Conservation (phyloP, 92 coral and sea anemone species). For the Epizoanthus stellaris region DNA sequence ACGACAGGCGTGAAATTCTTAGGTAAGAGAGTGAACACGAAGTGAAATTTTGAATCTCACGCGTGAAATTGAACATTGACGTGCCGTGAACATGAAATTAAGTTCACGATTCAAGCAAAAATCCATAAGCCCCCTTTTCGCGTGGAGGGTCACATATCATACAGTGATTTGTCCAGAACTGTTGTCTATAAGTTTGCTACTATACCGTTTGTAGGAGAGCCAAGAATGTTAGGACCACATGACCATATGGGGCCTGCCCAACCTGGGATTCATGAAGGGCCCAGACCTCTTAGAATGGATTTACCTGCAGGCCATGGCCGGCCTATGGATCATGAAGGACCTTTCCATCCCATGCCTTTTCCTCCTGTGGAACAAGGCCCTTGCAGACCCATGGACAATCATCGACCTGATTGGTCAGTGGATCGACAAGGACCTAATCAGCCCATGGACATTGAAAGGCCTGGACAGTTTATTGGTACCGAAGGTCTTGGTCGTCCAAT, state of each 20-base stretch:
- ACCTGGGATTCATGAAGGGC: conserved; percentile 20
- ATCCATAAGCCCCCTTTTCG: no score
- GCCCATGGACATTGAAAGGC: not conserved
- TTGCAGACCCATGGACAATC: conserved; percentile 8
- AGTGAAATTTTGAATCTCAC: no score
- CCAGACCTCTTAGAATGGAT: conserved; percentile 39
- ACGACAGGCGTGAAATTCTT: no score
- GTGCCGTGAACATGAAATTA: no score
- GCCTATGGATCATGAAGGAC: conserved; percentile 32
- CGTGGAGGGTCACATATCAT: no score
- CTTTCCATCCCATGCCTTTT: conserved; percentile 53
- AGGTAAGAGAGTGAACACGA: no score
- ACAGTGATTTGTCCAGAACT: no score
- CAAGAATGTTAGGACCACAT: conserved; percentile 29
- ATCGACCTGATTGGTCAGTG: conserved; percentile 2
- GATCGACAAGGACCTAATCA: conserved; percentile 26
- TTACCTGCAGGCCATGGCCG: conserved; percentile 27
- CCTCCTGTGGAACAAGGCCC: conserved; percentile 52
- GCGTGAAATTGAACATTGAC: no score
- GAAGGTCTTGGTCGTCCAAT: conserved; percentile 38
- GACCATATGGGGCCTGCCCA: conserved; percentile 6
- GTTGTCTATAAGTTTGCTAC: not conserved
- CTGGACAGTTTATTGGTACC: not conserved
- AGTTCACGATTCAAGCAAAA: no score
- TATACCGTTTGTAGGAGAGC: conserved; percentile 21